These are phyloP conservation scores for Dasypogon diadema DNA, from an alignment of 2,888 invertebrate genomes.

Conservation along the genomic window DNA sequence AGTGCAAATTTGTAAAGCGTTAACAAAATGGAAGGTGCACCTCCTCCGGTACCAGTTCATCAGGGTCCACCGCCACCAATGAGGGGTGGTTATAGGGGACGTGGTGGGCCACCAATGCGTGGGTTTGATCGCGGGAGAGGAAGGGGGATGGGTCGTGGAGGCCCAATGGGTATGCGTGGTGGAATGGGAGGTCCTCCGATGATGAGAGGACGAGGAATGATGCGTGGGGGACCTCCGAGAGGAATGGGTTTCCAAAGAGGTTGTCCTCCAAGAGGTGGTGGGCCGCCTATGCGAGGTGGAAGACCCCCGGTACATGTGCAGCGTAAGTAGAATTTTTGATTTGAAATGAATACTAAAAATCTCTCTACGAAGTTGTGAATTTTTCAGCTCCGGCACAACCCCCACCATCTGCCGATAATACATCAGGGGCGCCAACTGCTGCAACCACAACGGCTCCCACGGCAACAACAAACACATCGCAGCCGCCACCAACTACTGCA, in stretches of 20 bases:
- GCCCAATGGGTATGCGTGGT: slow-evolving; percentile 65
- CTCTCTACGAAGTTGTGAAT: slow-evolving; percentile 36
- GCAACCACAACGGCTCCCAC: slow-evolving; percentile 64
- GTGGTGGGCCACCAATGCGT: slow-evolving; percentile 65
- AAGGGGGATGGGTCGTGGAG: slow-evolving; percentile 67
- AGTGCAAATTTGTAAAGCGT: background rate
- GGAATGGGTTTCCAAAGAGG: slow-evolving; percentile 61
- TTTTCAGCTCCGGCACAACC: slow-evolving; percentile 51
- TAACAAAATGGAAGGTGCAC: slow-evolving; percentile 59
- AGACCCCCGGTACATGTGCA: slow-evolving; percentile 66
- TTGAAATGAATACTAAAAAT: slow-evolving; percentile 28
- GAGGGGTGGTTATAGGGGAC: slow-evolving; percentile 65
- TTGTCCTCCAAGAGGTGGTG: slow-evolving; percentile 62
- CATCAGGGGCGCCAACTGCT: slow-evolving; percentile 59
- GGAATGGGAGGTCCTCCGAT: slow-evolving; percentile 61
- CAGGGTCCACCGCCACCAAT: slow-evolving; percentile 59
- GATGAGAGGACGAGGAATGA: slow-evolving; percentile 49
- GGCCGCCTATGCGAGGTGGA: slow-evolving; percentile 59
- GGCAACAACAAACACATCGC: slow-evolving; percentile 56
- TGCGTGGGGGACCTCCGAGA: slow-evolving; percentile 56
- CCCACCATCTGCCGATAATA: slow-evolving; percentile 45
- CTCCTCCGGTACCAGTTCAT: slow-evolving; percentile 51
- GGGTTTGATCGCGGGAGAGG: slow-evolving; percentile 67
- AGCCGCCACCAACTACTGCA: slow-evolving; percentile 58
- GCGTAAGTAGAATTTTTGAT: slow-evolving; percentile 62